These are phyloP conservation scores for Conus canariensis DNA, from an alignment of 2,888 invertebrate species.

Conservation along the genomic window DNA sequence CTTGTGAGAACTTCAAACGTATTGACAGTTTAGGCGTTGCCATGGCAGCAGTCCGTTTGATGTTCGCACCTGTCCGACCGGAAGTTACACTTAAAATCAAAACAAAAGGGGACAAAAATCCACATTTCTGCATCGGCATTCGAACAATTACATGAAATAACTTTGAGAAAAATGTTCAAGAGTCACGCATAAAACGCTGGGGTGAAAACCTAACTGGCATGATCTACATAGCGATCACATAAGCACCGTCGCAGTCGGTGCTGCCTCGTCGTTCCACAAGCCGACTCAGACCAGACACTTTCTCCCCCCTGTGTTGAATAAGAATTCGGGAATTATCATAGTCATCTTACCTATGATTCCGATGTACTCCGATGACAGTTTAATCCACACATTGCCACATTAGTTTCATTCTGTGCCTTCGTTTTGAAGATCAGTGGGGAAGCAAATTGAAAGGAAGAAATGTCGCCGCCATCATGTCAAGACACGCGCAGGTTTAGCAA, in stretches of 20 bases:
- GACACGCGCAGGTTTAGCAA: conserved; percentile 36
- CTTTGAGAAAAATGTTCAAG: not conserved
- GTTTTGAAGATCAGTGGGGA: not conserved
- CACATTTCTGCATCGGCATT: not conserved
- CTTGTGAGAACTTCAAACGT: not conserved
- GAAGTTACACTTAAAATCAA: conserved; percentile 19
- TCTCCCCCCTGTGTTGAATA: not conserved
- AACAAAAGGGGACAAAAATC: not conserved
- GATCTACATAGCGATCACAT: not conserved
- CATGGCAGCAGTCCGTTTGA: conserved; percentile 32
- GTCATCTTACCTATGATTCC: conserved; percentile 6
- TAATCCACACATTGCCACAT: not conserved
- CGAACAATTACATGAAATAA: not conserved
- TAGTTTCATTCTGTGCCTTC: not conserved
- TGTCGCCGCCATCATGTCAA: conserved; percentile 34
- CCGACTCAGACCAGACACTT: no score
- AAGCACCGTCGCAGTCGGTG: not conserved
- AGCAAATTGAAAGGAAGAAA: conserved; percentile 35
- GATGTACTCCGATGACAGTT: not conserved
- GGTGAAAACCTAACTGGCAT: not conserved
- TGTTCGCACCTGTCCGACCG: conserved; percentile 38
- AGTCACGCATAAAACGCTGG: not conserved
- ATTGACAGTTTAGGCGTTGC: conserved; percentile 40
- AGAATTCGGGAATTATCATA: not conserved
- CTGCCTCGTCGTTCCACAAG: no score